Base-by-base conservation (phyloP, 2,113 vertebrate species). In the Corythoichthys intestinalis region DNA sequence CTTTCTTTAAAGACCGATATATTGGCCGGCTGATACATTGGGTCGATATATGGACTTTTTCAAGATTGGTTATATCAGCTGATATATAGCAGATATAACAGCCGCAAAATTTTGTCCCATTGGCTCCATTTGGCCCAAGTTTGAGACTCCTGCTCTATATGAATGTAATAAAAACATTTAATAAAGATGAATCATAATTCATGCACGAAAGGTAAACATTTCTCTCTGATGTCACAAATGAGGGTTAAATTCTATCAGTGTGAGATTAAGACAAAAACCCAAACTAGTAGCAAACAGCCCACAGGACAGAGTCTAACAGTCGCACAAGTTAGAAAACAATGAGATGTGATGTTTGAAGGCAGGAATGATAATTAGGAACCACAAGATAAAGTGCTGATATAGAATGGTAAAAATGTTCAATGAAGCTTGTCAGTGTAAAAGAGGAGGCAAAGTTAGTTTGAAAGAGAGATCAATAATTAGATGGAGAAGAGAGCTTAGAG, bases 181-280 rank as follows among this genome's bases (percentile, higher is more conserved):
- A 28, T 28, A 28, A 28, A 28, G 20, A 28, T 28, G 20, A 28
- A 28, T 28, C 9, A 44, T 44, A 44, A 53, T 20, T 28, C 2
- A 28, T 28, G 52, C 17, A 41, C 73, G 66, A 46, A 73, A 76
- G 34, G 64, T 44, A 69, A 68, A 64, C 60, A 48, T 69, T 41
- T 49, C 59, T 70, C 64, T 74, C 20, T 69, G 39, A 76, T 80
- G 72, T 64, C 59, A 65, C 53, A 69, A 81, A 77, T 72, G 47
- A 63, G 63, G 15, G 71, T 70, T 41, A 60, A 72, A 28, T 34
- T 10, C 1, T 0, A 2, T 53, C 46, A 37, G 59, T 63, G 41
- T 7, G 38, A 11, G 46, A 44, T 69, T 8, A 28, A 14, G 39
- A 39, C 35, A 58, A 72, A 52, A 66, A 59, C 1, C 35, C 68